phyloP scores from a whole-genome alignment of 2,888 invertebrate species.

The Plutella xylostella region DNA sequence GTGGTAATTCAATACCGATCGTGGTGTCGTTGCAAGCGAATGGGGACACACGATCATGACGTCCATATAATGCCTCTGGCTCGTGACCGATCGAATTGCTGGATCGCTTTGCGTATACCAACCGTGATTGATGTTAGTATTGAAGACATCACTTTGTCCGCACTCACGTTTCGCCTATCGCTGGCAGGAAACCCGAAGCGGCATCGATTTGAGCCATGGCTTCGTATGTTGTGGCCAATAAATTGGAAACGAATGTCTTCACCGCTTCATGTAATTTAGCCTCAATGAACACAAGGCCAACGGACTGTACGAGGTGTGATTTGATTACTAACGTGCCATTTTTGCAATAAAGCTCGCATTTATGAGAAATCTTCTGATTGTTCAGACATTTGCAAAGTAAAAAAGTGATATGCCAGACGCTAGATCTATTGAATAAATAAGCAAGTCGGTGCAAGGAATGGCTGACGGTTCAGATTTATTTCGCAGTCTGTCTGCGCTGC shows the following conservation, averaged over 20 bases:
- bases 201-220: neutral
- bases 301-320: slow-evolving; percentile 15
- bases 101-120: slow-evolving; percentile 18
- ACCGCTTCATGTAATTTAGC: slow-evolving; percentile 32
- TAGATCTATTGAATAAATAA: too few species aligned
- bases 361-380: too few species aligned
- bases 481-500: slow-evolving; percentile 30
- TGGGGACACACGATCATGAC: slow-evolving; percentile 25
- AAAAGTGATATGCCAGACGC: too few species aligned
- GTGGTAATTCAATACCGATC: slow-evolving; percentile 29
- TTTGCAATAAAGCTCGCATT: too few species aligned
- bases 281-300: slow-evolving; percentile 34
- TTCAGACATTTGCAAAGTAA: too few species aligned
- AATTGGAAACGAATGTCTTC: slow-evolving; percentile 24
- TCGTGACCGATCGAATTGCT: slow-evolving; percentile 26
- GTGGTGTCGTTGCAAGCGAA: slow-evolving; percentile 22
- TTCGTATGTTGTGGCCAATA: neutral
- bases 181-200: too few species aligned
- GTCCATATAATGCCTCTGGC: slow-evolving; percentile 21
- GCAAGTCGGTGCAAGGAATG: slow-evolving; percentile 16
- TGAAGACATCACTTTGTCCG: slow-evolving; percentile 13
- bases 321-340: too few species aligned
- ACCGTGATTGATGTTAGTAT: slow-evolving; percentile 26
- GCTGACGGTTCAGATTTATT: slow-evolving; percentile 34
- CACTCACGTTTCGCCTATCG: slow-evolving; percentile 5